A percentile compares a stretch with the other conserved stretches of the same genome.
phyloP scores from a whole-genome alignment of 1,140 invertebrate species.

The Himalopsyche phryganea region DNA sequence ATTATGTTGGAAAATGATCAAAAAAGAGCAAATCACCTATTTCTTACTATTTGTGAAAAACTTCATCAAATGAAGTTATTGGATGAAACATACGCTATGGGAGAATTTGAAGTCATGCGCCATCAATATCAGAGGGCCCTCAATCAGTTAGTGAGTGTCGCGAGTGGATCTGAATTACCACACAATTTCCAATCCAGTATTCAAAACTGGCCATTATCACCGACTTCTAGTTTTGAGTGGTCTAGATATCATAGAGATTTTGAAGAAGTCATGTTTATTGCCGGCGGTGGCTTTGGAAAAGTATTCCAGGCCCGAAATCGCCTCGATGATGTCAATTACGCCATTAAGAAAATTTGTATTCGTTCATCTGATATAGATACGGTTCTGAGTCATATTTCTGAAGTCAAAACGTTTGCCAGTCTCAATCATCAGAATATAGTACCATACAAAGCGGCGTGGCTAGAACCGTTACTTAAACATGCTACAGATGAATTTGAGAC shows the following conservation, averaged over 20 bases:
- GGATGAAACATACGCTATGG: slow-evolving; percentile 61
- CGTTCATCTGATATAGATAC: slow-evolving; percentile 57
- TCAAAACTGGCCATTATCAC: slow-evolving; percentile 47
- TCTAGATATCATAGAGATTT: slow-evolving; percentile 74
- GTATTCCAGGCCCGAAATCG: slow-evolving; percentile 61
- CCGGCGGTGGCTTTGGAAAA: slow-evolving; percentile 71
- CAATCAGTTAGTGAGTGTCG: slow-evolving; percentile 56
- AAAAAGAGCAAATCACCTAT: slow-evolving; percentile 54
- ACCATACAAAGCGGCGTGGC: slow-evolving; percentile 79
- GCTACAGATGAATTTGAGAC: background rate
- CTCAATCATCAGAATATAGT: slow-evolving; percentile 80
- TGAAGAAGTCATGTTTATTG: slow-evolving; percentile 68
- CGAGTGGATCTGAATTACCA: slow-evolving; percentile 51
- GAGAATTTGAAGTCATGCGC: slow-evolving; percentile 63
- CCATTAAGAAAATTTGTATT: slow-evolving; percentile 76
- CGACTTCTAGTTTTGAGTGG: slow-evolving; percentile 48
- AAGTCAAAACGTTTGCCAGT: slow-evolving; percentile 76
- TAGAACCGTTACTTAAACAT: slow-evolving; percentile 58
- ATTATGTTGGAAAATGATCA: slow-evolving; percentile 57
- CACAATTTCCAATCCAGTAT: slow-evolving; percentile 37
- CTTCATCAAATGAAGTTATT: slow-evolving; percentile 63
- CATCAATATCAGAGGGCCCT: slow-evolving; percentile 62
- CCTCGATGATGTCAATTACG: slow-evolving; percentile 73
- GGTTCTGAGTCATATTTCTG: slow-evolving; percentile 62
- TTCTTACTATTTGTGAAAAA: slow-evolving; percentile 62